Evolutionary conservation across 1,140 invertebrate species (phyloP).

Genomic region (Diabrotica undecimpunctata): DNA sequence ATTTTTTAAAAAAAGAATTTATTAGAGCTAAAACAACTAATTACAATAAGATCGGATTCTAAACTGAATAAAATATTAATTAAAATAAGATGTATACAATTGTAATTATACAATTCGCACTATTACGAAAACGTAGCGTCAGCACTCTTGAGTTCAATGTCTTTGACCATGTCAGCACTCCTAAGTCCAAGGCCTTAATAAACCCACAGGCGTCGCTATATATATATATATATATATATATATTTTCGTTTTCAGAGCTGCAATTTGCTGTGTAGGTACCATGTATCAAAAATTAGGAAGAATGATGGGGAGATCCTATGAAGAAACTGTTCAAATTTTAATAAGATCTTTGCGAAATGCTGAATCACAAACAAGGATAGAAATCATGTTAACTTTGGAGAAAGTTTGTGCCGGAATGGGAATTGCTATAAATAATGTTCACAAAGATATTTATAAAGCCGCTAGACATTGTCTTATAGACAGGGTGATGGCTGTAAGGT

Average conservation of each 20-base stretch:
- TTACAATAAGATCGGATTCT: too few species aligned
- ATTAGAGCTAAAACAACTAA: too few species aligned
- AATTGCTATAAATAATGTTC: slow-evolving; percentile 76
- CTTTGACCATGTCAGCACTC: too few species aligned
- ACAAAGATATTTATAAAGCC: slow-evolving; percentile 91
- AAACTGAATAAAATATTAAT: too few species aligned
- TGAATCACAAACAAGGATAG: slow-evolving; percentile 92
- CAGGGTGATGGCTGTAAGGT: slow-evolving; percentile 84
- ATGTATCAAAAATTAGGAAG: slow-evolving; percentile 98
- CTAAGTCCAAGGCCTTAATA: too few species aligned
- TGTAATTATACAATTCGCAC: too few species aligned
- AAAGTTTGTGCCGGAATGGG: slow-evolving; percentile 89
- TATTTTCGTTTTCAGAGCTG: slow-evolving; percentile 66
- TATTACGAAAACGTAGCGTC: too few species aligned
- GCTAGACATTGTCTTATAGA: slow-evolving; percentile 82
- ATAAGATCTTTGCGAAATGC: slow-evolving; percentile 89
- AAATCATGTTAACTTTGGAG: slow-evolving; percentile 95
- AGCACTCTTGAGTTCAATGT: too few species aligned
- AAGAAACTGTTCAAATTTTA: slow-evolving; percentile 92
- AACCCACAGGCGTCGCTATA: too few species aligned
- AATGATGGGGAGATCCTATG: slow-evolving; percentile 98
- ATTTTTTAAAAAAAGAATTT: too few species aligned
- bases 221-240: too few species aligned
- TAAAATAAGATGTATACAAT: too few species aligned
- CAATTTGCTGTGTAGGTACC: slow-evolving; percentile 91